Evolutionary conservation across 2,888 invertebrate species (phyloP), one percentile per base, ranked within the genome.

Genomic region (Tipula helvola): DNA sequence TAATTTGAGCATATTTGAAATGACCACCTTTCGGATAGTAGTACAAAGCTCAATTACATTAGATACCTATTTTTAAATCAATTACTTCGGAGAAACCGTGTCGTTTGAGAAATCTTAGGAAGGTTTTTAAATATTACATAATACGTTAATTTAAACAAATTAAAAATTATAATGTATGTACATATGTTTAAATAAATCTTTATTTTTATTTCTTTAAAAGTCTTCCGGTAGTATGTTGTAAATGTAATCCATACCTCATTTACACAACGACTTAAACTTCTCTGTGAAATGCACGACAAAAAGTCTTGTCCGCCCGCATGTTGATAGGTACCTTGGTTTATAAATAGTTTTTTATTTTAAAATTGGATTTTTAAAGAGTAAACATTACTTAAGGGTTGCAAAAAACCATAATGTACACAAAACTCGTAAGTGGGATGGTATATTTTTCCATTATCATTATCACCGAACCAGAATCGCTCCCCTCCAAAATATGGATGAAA

Each of bases 251-350:
- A 7, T 52, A 87, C 86, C 16, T 47, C 86, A 39, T 39, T 42
- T 10, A 88, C 85, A 87, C 87, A 87, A 41, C 87, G 86, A 47
- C 87, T 87, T 5, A 87, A 86, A 13, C 86, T 87, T 12, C 87
- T 86, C 52, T 88, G 88, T 10, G 86, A 88, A 39, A 88, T 85
- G 3, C 87, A 86, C 12, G 87, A 87, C 5, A 88, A 86, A 71
- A 18, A 87, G 16, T 88, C 86, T 41, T 87, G 86, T 7, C 87
- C 87, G 4, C 87, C 84, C 84, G 83, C 83, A 44, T 87, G 7
- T 84, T 88, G 87, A 12, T 87, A 88, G 36, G 86, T 87, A 16
- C 52, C 52, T 52, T 52, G 52, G 52, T 16, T 52, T 52, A 52
- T 52, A 52, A n/a, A 52, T 52, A 52, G 16, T 52, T 52, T 52